phyloP scores from a whole-genome alignment of 2,113 vertebrate genomes.

The Hemicordylus capensis region DNA sequence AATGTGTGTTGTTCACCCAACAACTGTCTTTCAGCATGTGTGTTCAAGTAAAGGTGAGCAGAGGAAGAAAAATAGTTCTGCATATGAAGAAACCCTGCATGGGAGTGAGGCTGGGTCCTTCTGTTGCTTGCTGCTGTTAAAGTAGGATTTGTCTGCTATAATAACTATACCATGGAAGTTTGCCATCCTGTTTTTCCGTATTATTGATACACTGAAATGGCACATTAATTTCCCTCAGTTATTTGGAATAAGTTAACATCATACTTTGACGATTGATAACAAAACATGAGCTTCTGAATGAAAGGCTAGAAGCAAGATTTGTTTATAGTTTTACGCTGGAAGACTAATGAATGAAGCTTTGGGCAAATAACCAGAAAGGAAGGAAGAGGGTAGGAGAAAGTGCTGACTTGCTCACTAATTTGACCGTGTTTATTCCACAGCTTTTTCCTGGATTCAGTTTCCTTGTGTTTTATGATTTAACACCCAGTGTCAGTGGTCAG shows the following conservation, averaged over 20 bases:
- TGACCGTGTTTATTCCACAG: not conserved
- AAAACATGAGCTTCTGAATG: not conserved
- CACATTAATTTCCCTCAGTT: not conserved
- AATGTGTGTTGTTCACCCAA: not conserved
- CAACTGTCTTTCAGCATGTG: not conserved
- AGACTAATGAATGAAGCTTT: not conserved
- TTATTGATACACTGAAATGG: not conserved
- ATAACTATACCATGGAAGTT: not conserved
- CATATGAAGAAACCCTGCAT: not conserved
- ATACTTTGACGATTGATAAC: not conserved
- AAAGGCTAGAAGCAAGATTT: slow-evolving; percentile 2
- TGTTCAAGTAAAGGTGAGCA: not conserved
- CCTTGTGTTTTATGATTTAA: not conserved
- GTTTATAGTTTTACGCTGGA: not conserved
- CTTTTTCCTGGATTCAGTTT: not conserved
- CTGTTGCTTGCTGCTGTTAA: not conserved
- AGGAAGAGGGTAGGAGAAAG: not conserved
- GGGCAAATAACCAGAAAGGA: not conserved
- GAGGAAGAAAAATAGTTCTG: not conserved
- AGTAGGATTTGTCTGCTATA: not conserved
- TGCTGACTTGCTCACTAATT: not conserved
- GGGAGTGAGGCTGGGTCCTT: not conserved
- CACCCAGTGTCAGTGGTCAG: not conserved
- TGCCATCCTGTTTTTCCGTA: not conserved
- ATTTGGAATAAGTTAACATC: not conserved